These are phyloP conservation scores for Tamandua tetradactyla DNA, from an alignment of 2,797 vertebrate species.

Conservation along the genomic window DNA sequence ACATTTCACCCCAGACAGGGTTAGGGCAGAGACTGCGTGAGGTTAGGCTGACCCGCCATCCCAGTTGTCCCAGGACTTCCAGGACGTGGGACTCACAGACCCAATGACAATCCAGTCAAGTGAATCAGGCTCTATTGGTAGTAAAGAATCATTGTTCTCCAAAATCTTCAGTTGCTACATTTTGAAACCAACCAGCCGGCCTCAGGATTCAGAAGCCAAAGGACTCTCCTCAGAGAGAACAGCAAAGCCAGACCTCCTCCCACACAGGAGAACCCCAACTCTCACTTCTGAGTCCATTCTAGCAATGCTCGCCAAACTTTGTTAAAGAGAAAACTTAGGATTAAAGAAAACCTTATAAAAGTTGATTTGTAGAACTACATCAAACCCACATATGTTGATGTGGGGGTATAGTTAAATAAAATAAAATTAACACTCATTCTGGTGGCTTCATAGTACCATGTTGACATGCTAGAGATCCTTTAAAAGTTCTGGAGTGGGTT, in stretches of 20 bases:
- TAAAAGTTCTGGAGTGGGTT: too few relatives aligned
- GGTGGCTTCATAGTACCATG: too few relatives aligned
- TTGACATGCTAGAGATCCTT: too few relatives aligned
- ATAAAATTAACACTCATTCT: too few relatives aligned
- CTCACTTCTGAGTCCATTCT: neutral
- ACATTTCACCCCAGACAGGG: neutral
- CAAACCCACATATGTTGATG: too few relatives aligned
- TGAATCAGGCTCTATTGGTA: neutral
- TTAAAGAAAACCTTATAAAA: too few relatives aligned
- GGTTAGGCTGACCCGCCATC: neutral
- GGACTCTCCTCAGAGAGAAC: neutral
- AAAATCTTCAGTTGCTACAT: neutral
- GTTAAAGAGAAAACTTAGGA: too few relatives aligned
- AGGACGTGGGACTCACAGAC: neutral
- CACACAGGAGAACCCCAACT: neutral
- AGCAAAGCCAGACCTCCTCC: too few relatives aligned
- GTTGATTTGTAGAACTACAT: too few relatives aligned
- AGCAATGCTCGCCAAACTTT: too few relatives aligned
- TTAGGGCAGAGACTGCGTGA: neutral
- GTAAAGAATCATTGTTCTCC: neutral
- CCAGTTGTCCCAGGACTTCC: neutral
- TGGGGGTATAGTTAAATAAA: too few relatives aligned
- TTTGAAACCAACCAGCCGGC: neutral
- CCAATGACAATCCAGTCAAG: neutral
- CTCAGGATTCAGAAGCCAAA: neutral